These are phyloP conservation scores for Oncorhynchus mykiss DNA, from an alignment of 2,113 vertebrate genomes.

Conservation along the genomic window DNA sequence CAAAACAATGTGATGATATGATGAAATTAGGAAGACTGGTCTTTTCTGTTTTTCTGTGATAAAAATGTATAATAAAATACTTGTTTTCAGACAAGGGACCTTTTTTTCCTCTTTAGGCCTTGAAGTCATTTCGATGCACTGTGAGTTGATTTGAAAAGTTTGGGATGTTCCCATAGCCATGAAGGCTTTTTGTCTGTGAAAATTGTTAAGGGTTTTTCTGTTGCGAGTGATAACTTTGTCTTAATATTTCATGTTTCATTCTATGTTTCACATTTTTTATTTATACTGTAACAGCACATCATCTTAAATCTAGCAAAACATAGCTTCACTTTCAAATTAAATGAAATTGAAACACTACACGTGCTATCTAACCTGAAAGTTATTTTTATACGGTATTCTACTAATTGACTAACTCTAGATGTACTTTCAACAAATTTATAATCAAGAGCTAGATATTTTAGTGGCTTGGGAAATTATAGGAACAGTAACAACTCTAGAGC, in stretches of 20 bases:
- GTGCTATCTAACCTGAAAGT: slow-evolving; percentile 43
- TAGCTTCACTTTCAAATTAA: slow-evolving; percentile 23
- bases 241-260: slow-evolving; percentile 42
- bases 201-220: too few species aligned
- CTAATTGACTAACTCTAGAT: slow-evolving; percentile 35
- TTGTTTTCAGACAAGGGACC: not conserved
- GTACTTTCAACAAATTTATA: slow-evolving; percentile 15
- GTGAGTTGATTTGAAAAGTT: not conserved
- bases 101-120: too few species aligned
- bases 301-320: slow-evolving; percentile 31
- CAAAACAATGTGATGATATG: too few species aligned
- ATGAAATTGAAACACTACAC: slow-evolving; percentile 27
- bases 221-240: not conserved
- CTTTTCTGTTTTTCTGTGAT: not conserved
- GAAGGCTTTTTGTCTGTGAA: slow-evolving; percentile 13
- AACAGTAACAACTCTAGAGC: not conserved
- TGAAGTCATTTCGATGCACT: not conserved
- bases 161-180: not conserved
- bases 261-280: slow-evolving; percentile 47
- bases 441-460: slow-evolving; percentile 21
- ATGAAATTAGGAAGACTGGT: too few species aligned
- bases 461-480: slow-evolving; percentile 4
- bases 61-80: not conserved
- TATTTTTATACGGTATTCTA: slow-evolving; percentile 42
- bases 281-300: slow-evolving; percentile 55